Evolutionary conservation across 2,113 vertebrate species (phyloP), one percentile per base, ranked within the genome.

Genomic region (Oreochromis spilurus): DNA sequence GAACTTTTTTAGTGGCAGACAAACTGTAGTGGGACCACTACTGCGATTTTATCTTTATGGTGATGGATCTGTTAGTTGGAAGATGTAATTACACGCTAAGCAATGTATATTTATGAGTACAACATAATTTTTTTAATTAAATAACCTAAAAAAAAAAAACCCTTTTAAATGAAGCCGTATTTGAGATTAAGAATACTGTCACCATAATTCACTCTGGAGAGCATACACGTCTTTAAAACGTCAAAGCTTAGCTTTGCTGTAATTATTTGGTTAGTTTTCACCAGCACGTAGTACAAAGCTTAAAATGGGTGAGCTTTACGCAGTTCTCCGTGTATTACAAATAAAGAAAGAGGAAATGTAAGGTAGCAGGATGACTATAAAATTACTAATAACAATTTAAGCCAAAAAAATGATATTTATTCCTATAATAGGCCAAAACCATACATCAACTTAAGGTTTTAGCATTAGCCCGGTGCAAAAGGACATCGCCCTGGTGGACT

Each of bases 401-500:
- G 9, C 0, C 29, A 5, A 4, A 34, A 60, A 58, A 52, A 40
- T 6, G 9, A 34, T 19, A 31, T 6, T 31, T 34, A 1, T 62
- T 36, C 16, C 1, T 34, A 36, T 60, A 17, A 31, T 58, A 34
- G 58, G 29, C 16, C 29, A 62, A 60, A 34, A 62, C 3, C 16
- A 34, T 34, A 34, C 16, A 62, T 62, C 5, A 62, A 19, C 58
- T 34, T 34, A 60, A 34, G 29, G 29, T 34, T 60, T 29, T 19
- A 60, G 29, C 16, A 11, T 36, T 36, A 65, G 17, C 2, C 4
- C 11, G 10, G 31, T 65, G 60, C 17, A 5, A 65, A 65, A 36
- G 17, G 9, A 7, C 29, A n/a, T 65, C 0, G 29, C 14, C 5
- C 16, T 62, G 0, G 16, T 65, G 17, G 17, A 34, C 60, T 65